Evolutionary conservation across 2,797 vertebrate genomes (phyloP).

Genomic region (Cyclura pinguis): DNA sequence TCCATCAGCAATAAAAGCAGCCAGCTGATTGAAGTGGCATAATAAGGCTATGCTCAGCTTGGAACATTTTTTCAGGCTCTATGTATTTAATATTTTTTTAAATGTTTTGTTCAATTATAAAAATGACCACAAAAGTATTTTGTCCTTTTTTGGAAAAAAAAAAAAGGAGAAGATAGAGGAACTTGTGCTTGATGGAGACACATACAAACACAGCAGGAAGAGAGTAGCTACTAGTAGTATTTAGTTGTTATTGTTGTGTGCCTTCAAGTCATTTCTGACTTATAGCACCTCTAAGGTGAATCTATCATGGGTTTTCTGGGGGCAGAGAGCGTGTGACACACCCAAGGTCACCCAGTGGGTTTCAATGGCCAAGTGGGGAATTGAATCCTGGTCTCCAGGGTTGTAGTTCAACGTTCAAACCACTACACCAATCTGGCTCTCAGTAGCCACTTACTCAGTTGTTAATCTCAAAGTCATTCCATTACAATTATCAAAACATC

Average conservation of each 20-base stretch:
- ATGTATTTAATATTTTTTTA: neutral
- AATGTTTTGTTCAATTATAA: neutral
- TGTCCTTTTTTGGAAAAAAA: neutral
- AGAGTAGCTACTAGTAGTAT: no score
- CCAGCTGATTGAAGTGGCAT: neutral
- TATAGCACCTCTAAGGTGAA: no score
- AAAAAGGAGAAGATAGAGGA: slow-evolving; percentile 1
- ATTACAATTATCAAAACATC: neutral
- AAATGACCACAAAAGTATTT: neutral
- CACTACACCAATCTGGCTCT: no score
- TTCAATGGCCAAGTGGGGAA: no score
- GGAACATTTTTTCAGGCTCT: neutral
- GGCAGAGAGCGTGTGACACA: no score
- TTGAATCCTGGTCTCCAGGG: no score
- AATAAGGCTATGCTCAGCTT: neutral
- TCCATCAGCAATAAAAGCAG: neutral
- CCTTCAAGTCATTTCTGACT: no score
- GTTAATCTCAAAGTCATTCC: neutral
- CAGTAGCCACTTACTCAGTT: neutral
- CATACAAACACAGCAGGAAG: neutral
- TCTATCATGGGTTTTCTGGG: no score
- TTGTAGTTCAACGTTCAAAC: no score
- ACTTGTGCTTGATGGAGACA: neutral
- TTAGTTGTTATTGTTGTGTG: no score
- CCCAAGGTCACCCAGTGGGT: no score